Percentiles rank a stretch among this genome's conserved stretches.
Evolutionary conservation across 2,113 vertebrate species (phyloP).

Genomic region (Smithornis capensis): DNA sequence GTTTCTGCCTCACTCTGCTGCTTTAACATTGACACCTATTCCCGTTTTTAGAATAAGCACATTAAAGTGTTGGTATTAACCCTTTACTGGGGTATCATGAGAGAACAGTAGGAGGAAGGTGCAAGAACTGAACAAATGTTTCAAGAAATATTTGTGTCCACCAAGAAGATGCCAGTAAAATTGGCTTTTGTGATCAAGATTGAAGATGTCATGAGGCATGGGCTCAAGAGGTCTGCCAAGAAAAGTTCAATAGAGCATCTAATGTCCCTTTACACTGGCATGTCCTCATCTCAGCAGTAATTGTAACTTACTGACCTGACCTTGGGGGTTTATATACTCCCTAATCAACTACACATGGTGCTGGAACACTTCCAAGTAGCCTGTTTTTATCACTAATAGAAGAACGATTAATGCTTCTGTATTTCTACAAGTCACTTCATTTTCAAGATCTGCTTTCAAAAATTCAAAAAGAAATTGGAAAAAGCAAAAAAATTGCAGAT

Average conservation of each 20-base stretch:
- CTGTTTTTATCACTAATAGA: not conserved
- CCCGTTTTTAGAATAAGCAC: not conserved
- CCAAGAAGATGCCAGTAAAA: not conserved
- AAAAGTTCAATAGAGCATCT: not conserved
- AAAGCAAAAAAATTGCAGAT: not conserved
- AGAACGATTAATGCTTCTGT: not conserved
- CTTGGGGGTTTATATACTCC: not conserved
- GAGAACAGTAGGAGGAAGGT: not conserved
- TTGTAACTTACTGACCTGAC: not conserved
- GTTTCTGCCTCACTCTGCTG: not conserved
- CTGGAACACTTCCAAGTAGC: not conserved
- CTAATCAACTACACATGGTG: not conserved
- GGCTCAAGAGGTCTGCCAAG: not conserved
- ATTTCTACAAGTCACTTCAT: not conserved
- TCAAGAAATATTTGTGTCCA: rapidly evolving
- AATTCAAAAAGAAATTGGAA: not conserved
- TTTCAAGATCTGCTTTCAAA: not conserved
- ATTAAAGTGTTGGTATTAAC: not conserved
- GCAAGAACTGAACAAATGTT: not conserved
- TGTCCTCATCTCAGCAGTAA: not conserved
- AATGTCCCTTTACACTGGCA: not conserved
- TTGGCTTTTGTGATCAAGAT: not conserved
- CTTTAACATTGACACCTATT: not conserved
- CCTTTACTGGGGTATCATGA: not conserved
- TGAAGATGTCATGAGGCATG: not conserved